These are phyloP conservation scores for Limnodromus scolopaceus DNA, from an alignment of 2,797 vertebrate genomes.

Conservation along the genomic window DNA sequence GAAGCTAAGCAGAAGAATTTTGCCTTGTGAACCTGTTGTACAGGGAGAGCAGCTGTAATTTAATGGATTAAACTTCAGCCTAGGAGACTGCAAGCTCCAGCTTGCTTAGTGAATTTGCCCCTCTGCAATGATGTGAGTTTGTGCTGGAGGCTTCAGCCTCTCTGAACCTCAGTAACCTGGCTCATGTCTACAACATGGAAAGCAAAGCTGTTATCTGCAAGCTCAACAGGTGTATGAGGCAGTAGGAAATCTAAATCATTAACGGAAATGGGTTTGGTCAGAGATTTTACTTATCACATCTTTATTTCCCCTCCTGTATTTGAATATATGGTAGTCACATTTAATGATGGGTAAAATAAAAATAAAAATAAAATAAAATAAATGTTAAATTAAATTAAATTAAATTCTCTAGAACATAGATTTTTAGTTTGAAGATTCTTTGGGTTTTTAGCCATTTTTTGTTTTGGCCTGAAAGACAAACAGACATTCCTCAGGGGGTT, in stretches of 20 bases:
- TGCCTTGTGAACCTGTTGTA: neutral
- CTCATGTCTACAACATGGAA: neutral
- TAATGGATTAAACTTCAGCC: neutral
- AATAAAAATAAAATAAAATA: no score
- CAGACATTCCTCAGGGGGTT: neutral
- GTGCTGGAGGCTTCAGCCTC: neutral
- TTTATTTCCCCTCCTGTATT: neutral
- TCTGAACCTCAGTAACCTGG: neutral
- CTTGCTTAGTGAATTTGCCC: neutral
- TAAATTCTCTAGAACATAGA: neutral
- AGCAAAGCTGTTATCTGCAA: neutral
- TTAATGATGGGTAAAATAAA: neutral
- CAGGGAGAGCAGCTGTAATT: neutral
- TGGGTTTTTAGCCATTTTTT: rapidly evolving
- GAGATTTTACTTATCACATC: neutral
- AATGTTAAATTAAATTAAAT: no score
- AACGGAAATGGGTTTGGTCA: neutral
- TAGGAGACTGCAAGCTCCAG: neutral
- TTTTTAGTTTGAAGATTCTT: neutral
- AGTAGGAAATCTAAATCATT: neutral
- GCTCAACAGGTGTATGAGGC: neutral
- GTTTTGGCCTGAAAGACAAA: neutral
- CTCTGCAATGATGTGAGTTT: neutral
- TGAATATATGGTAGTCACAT: neutral
- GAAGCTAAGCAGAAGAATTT: neutral